phyloP scores from a whole-genome alignment of 2,113 vertebrate species.

The Urocitellus parryii region DNA sequence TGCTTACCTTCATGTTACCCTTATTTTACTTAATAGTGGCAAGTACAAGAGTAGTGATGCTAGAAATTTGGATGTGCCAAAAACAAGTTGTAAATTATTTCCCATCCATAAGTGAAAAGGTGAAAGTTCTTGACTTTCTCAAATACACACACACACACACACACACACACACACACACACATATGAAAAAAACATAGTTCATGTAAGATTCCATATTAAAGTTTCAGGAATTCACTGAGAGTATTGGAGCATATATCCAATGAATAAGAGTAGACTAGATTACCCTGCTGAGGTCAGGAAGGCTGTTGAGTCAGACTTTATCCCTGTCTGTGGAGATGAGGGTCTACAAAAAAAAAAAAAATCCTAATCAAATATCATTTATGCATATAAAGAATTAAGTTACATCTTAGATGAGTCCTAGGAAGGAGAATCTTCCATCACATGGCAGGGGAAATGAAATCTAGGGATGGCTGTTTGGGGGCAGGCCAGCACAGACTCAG shows the following conservation, averaged over 20 bases:
- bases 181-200: not conserved
- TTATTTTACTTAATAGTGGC: not conserved
- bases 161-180: too few species aligned
- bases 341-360: not conserved
- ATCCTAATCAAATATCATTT: not conserved
- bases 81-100: not conserved
- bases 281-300: not conserved
- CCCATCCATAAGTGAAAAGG: not conserved
- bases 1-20: not conserved
- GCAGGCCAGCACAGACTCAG: too few species aligned
- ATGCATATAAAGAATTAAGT: not conserved
- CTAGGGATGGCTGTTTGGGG: rapidly evolving
- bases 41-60: not conserved
- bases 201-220: not conserved
- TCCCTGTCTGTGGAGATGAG: not conserved
- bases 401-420: not conserved
- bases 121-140: not conserved
- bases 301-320: too few species aligned
- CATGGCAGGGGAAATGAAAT: too few species aligned
- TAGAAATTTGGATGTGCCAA: not conserved
- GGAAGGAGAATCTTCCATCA: not conserved
- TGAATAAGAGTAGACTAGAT: not conserved
- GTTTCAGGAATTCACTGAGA: not conserved
- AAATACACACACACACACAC: too few species aligned
- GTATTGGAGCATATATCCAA: too few species aligned